Conservation (phyloP, 23 tunicate genomes). For the Ciona savignyi region DNA sequence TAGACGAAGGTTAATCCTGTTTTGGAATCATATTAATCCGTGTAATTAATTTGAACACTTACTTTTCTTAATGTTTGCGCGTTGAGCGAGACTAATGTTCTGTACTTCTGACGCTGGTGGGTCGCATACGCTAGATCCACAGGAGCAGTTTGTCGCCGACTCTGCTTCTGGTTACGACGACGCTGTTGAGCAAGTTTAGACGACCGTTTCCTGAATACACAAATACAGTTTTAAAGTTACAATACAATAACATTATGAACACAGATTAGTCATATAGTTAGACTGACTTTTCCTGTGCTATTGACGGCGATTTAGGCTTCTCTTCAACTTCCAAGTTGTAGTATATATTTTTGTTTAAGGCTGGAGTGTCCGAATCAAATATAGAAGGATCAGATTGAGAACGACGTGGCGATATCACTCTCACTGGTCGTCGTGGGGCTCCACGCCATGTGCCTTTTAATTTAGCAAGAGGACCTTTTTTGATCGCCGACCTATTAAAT, state of each 20-base stretch:
- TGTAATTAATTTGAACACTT: constrained; percentile 1
- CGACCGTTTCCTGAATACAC: background rate
- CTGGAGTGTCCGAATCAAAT: background rate
- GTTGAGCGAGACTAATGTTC: constrained; percentile 74
- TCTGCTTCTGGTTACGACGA: constrained; percentile 40
- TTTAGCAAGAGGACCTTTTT: constrained; percentile 6
- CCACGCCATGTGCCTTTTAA: background rate
- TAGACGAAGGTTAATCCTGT: background rate
- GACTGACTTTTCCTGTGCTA: constrained; percentile 5
- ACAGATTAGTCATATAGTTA: too few relatives aligned
- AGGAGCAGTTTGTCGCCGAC: constrained; percentile 49
- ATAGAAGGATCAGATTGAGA: constrained; percentile 38
- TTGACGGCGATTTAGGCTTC: constrained; percentile 1
- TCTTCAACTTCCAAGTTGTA: constrained; percentile 28
- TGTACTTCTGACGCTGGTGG: constrained; percentile 71
- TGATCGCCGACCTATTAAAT: constrained; percentile 9
- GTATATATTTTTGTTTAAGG: constrained; percentile 8
- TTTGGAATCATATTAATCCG: background rate
- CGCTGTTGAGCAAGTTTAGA: background rate
- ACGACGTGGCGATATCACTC: constrained; percentile 29
- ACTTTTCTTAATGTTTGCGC: constrained; percentile 84
- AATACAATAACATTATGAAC: too few relatives aligned
- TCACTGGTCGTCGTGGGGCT: constrained; percentile 28
- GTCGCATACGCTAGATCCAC: constrained; percentile 46
- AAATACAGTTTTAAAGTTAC: too few relatives aligned